A percentile compares a stretch with the other conserved stretches of the same genome.
Conservation (phyloP, 2,888 invertebrate species). For the Eristalinus sepulchralis region DNA sequence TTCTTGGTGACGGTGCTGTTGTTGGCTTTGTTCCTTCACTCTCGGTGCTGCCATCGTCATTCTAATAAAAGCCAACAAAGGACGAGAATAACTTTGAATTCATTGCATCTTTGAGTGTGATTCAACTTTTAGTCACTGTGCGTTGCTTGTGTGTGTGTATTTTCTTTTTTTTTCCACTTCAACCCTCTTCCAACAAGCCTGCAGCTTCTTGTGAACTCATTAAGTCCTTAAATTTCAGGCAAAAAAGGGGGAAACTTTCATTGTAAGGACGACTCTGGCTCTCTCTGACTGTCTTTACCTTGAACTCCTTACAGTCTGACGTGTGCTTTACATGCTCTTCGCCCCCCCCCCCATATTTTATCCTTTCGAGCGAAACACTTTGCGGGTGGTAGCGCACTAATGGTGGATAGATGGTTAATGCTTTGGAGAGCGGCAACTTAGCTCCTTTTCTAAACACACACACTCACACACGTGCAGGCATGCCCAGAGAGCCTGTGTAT, state of each 20-base stretch:
- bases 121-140: neutral
- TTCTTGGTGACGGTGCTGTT: neutral
- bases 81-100: constrained; percentile 57
- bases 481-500: neutral
- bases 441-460: constrained; percentile 28
- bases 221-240: constrained; percentile 58
- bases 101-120: constrained; percentile 37
- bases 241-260: neutral
- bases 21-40: neutral
- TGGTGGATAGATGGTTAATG: constrained; percentile 3
- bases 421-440: constrained; percentile 7
- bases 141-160: neutral
- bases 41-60: neutral
- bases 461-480: neutral
- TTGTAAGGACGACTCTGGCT: constrained; percentile 12
- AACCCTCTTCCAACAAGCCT: constrained; percentile 4
- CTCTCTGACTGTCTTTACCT: constrained; percentile 46
- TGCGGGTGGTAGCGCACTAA: constrained; percentile 8
- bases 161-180: neutral
- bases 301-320: constrained; percentile 66
- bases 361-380: constrained; percentile 5
- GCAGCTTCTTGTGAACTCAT: constrained; percentile 23
- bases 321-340: neutral
- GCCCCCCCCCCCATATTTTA: neutral
- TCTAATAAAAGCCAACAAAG: constrained; percentile 58